Evolutionary conservation across 2,888 invertebrate species (phyloP).

Genomic region (Calameuta filiformis): DNA sequence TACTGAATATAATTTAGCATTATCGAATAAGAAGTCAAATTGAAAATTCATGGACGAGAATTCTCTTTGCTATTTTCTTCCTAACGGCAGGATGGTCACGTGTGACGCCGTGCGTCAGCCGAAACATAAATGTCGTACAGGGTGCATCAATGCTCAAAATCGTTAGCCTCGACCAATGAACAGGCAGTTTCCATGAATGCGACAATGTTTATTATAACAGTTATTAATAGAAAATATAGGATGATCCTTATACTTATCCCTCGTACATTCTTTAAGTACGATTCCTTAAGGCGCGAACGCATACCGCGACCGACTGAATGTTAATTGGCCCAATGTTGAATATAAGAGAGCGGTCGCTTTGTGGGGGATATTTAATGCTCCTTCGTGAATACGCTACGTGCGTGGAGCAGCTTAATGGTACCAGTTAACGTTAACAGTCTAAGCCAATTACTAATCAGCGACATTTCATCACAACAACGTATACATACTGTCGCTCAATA

Average conservation of each 20-base stretch:
- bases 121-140: slow-evolving; percentile 24
- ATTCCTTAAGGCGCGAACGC: background rate
- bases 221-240: background rate
- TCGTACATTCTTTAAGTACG: background rate
- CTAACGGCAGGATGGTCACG: background rate
- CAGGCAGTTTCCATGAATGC: background rate
- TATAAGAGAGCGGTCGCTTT: background rate
- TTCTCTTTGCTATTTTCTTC: background rate
- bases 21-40: background rate
- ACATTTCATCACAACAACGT: background rate
- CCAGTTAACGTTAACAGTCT: slow-evolving; percentile 41
- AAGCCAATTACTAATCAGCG: slow-evolving; percentile 42
- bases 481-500: background rate
- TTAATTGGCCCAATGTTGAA: background rate
- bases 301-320: background rate
- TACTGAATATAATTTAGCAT: background rate
- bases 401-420: slow-evolving; percentile 36
- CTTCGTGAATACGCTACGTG: slow-evolving; percentile 34
- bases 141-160: slow-evolving; percentile 23
- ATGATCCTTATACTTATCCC: background rate
- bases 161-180: slow-evolving; percentile 16
- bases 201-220: background rate
- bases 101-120: background rate
- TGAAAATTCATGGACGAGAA: background rate
- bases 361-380: background rate